Percentiles rank a stretch among this genome's conserved stretches.
Conservation (phyloP, 1,140 invertebrate species). For the Lasioglossum albipes region DNA sequence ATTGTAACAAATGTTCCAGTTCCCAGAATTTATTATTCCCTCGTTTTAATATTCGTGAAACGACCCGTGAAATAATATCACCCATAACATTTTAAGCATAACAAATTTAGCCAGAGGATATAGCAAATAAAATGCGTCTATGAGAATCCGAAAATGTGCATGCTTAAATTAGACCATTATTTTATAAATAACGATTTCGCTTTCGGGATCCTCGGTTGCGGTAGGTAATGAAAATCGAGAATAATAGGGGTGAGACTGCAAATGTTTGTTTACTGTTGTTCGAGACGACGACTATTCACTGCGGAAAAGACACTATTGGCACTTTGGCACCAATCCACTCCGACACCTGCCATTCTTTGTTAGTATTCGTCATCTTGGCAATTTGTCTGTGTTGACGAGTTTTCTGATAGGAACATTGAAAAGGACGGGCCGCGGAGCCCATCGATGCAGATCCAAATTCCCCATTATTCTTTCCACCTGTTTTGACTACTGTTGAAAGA, state of each 20-base stretch:
- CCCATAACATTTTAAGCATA: too few species aligned
- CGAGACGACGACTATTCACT: constrained; percentile 35
- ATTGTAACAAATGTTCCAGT: too few species aligned
- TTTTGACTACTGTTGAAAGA: background rate
- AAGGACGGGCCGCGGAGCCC: background rate
- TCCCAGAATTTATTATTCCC: too few species aligned
- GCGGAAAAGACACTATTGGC: constrained; percentile 30
- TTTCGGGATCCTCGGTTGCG: background rate
- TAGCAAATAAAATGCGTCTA: too few species aligned
- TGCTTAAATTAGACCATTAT: too few species aligned
- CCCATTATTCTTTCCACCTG: too few species aligned
- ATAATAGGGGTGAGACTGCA: background rate
- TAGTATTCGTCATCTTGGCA: background rate
- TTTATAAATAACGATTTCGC: background rate
- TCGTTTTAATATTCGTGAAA: too few species aligned
- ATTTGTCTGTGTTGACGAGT: background rate
- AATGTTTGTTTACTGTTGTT: constrained; percentile 48
- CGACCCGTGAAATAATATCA: too few species aligned
- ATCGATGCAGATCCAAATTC: too few species aligned
- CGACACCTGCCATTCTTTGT: background rate
- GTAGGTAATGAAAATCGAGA: background rate
- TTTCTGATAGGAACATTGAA: background rate
- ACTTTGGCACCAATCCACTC: constrained; percentile 36
- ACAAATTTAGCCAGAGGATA: too few species aligned
- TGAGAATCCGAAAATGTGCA: too few species aligned